Evolutionary conservation across 2,113 vertebrate genomes (phyloP).

Genomic region (Hydropotes inermis): DNA sequence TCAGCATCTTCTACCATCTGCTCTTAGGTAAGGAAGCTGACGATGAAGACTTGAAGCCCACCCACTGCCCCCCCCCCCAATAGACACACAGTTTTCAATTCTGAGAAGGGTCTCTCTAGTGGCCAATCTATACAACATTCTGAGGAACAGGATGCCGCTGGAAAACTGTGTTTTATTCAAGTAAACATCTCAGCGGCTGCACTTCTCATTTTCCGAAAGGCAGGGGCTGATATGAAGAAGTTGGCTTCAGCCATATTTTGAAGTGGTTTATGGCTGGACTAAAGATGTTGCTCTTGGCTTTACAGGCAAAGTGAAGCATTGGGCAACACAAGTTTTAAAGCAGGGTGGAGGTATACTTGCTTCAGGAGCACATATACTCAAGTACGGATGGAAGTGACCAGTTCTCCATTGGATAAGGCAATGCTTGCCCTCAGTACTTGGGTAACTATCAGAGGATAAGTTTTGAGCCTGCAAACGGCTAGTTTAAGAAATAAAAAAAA

Average conservation of each 20-base stretch:
- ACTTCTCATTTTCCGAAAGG: neutral
- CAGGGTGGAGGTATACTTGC: neutral
- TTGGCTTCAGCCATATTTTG: neutral
- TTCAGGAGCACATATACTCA: neutral
- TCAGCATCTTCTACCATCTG: neutral
- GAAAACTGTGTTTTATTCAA: neutral
- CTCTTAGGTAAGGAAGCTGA: neutral
- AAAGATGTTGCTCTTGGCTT: neutral
- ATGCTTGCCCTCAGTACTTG: neutral
- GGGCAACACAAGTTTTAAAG: neutral
- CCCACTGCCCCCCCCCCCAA: too few relatives aligned
- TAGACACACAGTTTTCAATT: neutral
- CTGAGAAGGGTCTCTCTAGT: neutral
- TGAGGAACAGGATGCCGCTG: neutral
- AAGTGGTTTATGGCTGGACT: neutral
- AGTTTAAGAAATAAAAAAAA: neutral
- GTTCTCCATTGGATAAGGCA: neutral
- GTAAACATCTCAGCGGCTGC: neutral
- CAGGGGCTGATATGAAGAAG: neutral
- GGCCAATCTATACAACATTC: neutral
- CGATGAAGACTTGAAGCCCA: neutral
- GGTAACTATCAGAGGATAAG: neutral
- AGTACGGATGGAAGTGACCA: neutral
- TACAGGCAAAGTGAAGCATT: neutral
- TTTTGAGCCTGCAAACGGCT: neutral